Conservation (phyloP, 1,140 invertebrate genomes). For the Homalodisca vitripennis region DNA sequence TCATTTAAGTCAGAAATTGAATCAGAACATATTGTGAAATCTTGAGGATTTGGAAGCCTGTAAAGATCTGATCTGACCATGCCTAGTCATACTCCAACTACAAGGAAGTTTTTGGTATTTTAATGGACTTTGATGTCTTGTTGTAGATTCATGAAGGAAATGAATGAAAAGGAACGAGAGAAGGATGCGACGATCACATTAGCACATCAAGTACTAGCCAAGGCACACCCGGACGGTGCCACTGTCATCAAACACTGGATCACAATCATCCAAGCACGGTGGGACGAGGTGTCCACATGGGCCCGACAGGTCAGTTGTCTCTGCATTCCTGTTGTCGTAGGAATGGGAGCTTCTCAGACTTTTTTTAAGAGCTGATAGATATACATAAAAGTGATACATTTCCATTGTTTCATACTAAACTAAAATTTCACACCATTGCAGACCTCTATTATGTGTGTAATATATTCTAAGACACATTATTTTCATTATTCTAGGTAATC, state of each 20-base stretch:
- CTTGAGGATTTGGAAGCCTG: not conserved
- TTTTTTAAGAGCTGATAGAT: no score
- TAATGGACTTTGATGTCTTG: not conserved
- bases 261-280: conserved; percentile 93
- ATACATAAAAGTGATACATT: no score
- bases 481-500: no score
- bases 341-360: no score
- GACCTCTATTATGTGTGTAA: no score
- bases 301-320: conserved; percentile 48
- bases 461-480: no score
- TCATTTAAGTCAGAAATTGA: not conserved
- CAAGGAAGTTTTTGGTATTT: no score
- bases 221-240: conserved; percentile 92
- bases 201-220: conserved; percentile 83
- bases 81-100: no score
- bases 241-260: conserved; percentile 97
- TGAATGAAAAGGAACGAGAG: conserved; percentile 79
- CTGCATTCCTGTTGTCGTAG: no score
- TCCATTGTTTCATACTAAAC: no score
- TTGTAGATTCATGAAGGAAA: conserved; percentile 71
- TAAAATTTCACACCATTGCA: no score
- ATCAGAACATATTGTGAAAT: not conserved
- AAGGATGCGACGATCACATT: conserved; percentile 86
- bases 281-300: conserved; percentile 80
- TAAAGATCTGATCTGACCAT: not conserved